Evolutionary conservation across 2,113 vertebrate genomes (phyloP), one percentile per base, ranked within the genome.

Genomic region (Lampris megalopsis): DNA sequence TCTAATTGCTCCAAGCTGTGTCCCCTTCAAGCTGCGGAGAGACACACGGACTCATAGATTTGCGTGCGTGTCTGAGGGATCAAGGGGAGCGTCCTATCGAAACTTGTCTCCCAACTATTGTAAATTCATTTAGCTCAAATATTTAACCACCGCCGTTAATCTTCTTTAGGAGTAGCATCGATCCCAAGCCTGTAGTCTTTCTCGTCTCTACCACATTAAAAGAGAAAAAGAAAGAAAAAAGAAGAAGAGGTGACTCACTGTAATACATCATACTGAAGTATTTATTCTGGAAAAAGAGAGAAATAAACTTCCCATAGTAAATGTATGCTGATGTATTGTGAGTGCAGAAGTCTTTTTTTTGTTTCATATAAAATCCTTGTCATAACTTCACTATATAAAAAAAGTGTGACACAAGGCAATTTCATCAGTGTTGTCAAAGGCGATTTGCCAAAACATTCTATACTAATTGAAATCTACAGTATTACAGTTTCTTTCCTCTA

Each of bases 211-310:
- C 2, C 36, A 68, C 45, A 63, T 1, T 56, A 69, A 83, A 5
- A 79, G 24, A 24, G 24, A 24, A 24, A 24, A 24, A 24, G 24
- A 24, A 24, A 24, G 24, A 24, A 24, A 24, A 24, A 24, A 24
- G 0, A 24, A 24, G 24, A 85, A 80, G 61, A 81, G 54, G 49
- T 10, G 35, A 81, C 47, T 76, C 57, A 10, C 70, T 82, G 9
- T 45, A 53, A 74, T 71, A 71, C 70, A 79, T 92, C 81, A 87
- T 89, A 81, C 80, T 80, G 86, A 89, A 79, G 78, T 81, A 89
- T 94, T 94, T 94, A 93, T 94, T 94, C 90, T 90, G 88, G 72
- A 94, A 94, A 94, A 93, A 79, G 75, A 85, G 88, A 93, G 88
- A 85, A 81, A 91, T 90, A 88, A 92, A 94, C 83, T 88, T 93